Evolutionary conservation across 2,113 vertebrate genomes (phyloP), one percentile per base, ranked within the genome.

Genomic region (Hippocampus guttulatus): DNA sequence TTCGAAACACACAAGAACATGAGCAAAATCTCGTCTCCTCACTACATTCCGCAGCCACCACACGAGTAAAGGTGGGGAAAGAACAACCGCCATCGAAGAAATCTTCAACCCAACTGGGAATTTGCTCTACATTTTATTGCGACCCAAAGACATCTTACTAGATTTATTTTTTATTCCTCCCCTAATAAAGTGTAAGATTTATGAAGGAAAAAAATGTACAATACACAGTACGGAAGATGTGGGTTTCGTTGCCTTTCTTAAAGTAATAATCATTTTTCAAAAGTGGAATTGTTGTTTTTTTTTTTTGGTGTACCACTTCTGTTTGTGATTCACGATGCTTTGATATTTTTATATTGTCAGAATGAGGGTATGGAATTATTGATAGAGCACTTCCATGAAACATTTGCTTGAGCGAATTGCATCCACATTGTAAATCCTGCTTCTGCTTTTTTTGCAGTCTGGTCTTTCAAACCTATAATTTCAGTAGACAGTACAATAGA

Each of bases 1-100:
- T 70, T 76, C 64, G 80, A 73, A 74, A 62, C 70, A 71, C 60
- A 66, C 75, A 68, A 70, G 60, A 68, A 68, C 57, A 47, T 41
- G 70, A 86, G 81, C 72, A 41, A 82, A 85, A 33, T 75, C 76
- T 81, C 14, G 5, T 76, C 69, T 76, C 82, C 69, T 69, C 54
- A 33, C 65, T 55, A 8, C 16, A 30, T 51, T 62, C 60, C 60
- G 33, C 60, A 11, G 30, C 16, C 73, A 67, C 51, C 62, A 71
- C 58, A 69, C 73, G 51, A 70, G 64, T 61, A 78, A 86, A 81
- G 72, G 65, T 66, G 76, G 74, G 43, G 67, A 81, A 88, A 88
- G n/a, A 77, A 79, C 83, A 88, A 91, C 90, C 89, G 87, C 85
- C 73, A 80, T 69, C 82, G 83, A 85, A 83, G 75, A 79, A 76